A percentile compares a stretch with the other conserved stretches of the same genome.
phyloP scores from a whole-genome alignment of 2,113 vertebrate genomes.

The Lophura nycthemera region DNA sequence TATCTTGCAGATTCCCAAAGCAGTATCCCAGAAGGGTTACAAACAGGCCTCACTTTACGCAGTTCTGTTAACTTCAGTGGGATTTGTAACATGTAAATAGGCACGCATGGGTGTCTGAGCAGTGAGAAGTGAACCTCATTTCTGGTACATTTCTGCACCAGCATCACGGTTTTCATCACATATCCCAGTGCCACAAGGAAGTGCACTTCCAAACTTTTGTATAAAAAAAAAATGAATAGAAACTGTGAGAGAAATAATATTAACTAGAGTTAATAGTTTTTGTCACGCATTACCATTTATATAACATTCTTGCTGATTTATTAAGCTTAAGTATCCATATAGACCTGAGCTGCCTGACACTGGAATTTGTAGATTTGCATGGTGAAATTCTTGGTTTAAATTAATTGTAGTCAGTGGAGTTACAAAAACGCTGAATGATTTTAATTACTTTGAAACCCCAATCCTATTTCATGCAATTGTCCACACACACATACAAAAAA shows the following conservation, averaged over 20 bases:
- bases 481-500: neutral
- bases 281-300: neutral
- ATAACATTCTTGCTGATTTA: constrained; percentile 24
- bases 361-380: neutral
- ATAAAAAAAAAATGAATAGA: neutral
- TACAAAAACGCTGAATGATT: neutral
- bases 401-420: constrained; percentile 11
- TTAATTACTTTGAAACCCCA: constrained; percentile 30
- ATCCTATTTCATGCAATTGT: constrained; percentile 12
- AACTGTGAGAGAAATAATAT: constrained; percentile 4
- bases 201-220: constrained; percentile 63
- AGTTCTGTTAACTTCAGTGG: neutral
- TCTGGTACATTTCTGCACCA: constrained; percentile 22
- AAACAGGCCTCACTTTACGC: neutral
- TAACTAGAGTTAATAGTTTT: constrained; percentile 41
- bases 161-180: constrained; percentile 43
- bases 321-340: constrained; percentile 29
- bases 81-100: neutral
- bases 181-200: constrained; percentile 44
- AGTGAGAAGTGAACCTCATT: constrained; percentile 11
- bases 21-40: neutral
- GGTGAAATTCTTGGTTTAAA: neutral
- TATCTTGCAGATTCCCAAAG: constrained; percentile 41
- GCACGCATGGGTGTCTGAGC: constrained; percentile 20
- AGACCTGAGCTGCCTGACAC: constrained; percentile 45